These are phyloP conservation scores for Bombus terrestris DNA, from an alignment of 1,140 invertebrate genomes.

Conservation along the genomic window DNA sequence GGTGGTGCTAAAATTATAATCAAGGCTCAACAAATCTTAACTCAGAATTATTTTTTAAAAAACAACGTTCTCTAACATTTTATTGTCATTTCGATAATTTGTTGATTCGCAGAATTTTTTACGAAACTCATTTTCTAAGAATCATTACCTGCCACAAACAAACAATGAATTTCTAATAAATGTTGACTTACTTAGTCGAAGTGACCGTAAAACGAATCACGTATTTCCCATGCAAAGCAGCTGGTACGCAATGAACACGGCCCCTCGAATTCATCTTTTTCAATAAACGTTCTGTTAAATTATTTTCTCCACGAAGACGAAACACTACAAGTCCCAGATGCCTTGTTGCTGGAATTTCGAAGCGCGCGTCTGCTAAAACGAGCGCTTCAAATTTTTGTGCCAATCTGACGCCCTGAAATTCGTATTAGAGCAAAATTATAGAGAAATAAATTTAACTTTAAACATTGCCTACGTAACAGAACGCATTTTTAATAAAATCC, in stretches of 20 bases:
- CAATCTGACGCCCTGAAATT: constrained; percentile 87
- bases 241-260: constrained; percentile 96
- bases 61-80: not conserved
- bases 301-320: constrained; percentile 92
- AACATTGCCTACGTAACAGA: not conserved
- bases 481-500: not conserved
- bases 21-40: not conserved
- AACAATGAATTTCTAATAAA: too few relatives aligned
- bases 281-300: constrained; percentile 92
- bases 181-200: constrained; percentile 86
- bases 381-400: constrained; percentile 95
- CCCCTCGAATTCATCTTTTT: constrained; percentile 94
- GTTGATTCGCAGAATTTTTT: too few relatives aligned
- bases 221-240: constrained; percentile 94
- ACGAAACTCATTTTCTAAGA: too few relatives aligned
- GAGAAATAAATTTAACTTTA: not conserved
- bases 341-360: constrained; percentile 94
- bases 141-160: too few relatives aligned
- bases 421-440: not conserved
- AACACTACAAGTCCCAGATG: constrained; percentile 97
- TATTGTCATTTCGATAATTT: not conserved
- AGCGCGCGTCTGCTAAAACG: constrained; percentile 90
- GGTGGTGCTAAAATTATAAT: constrained; percentile 86
- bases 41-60: not conserved
- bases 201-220: constrained; percentile 96